phyloP scores from a whole-genome alignment of 1,140 invertebrate species.

The Hylyphantes graminicola region DNA sequence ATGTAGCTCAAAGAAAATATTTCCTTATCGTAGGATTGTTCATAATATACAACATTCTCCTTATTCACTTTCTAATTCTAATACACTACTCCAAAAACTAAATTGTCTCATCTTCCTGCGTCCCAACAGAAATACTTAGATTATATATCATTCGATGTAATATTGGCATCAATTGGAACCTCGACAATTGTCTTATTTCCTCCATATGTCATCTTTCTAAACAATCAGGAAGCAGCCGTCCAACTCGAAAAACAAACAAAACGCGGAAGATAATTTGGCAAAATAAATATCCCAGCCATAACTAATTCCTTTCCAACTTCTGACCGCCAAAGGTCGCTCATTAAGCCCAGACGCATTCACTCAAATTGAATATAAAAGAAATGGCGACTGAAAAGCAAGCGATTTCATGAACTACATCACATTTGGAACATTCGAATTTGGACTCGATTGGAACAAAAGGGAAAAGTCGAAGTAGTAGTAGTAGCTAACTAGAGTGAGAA shows the following conservation, averaged over 20 bases:
- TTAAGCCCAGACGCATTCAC: background rate
- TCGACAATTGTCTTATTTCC: too few relatives aligned
- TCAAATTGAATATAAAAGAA: background rate
- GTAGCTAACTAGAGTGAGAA: constrained; percentile 29
- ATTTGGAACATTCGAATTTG: constrained; percentile 37
- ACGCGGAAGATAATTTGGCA: background rate
- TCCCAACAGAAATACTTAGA: too few relatives aligned
- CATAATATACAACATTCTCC: too few relatives aligned
- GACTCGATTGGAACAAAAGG: constrained; percentile 15
- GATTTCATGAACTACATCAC: constrained; percentile 46
- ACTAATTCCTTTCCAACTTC: constrained; percentile 22
- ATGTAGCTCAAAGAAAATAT: too few relatives aligned
- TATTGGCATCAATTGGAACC: too few relatives aligned
- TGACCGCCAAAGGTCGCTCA: constrained; percentile 15
- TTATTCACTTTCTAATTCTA: too few relatives aligned
- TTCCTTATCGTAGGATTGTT: too few relatives aligned
- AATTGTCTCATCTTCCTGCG: too few relatives aligned
- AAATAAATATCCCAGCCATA: background rate
- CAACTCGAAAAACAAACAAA: background rate
- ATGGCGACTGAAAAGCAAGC: background rate
- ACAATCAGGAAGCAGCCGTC: too few relatives aligned
- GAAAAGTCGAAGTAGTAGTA: constrained; percentile 7
- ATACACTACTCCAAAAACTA: too few relatives aligned
- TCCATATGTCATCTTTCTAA: too few relatives aligned
- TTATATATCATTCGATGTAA: too few relatives aligned